Evolutionary conservation across 1,140 invertebrate genomes (phyloP).

Genomic region (Linepithema humile): DNA sequence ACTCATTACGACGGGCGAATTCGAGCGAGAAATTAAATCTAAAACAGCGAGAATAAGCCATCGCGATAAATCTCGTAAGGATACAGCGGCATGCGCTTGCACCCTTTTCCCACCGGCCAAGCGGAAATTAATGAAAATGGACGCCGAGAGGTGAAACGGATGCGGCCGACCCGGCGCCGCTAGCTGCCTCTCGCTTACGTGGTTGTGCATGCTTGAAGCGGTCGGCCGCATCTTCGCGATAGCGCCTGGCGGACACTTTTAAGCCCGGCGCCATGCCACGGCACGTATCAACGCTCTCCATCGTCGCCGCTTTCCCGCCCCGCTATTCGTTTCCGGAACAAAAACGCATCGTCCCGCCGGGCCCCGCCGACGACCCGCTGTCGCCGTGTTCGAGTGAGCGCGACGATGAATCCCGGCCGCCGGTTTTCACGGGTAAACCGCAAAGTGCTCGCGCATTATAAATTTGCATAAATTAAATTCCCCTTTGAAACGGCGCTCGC

Average conservation of each 20-base stretch:
- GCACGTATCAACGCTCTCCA: conserved; percentile 66
- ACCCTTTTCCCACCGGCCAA: conserved; percentile 15
- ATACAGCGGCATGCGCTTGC: neutral
- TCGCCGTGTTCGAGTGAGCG: neutral
- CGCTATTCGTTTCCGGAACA: neutral
- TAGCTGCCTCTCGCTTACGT: conserved; percentile 46
- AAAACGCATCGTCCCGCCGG: neutral
- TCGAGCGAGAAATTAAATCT: conserved; percentile 33
- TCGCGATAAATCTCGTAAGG: conserved; percentile 44
- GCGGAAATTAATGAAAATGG: conserved; percentile 62
- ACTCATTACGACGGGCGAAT: neutral
- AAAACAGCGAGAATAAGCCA: conserved; percentile 21
- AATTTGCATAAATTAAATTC: conserved; percentile 76
- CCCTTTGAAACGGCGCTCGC: conserved; percentile 28
- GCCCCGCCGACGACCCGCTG: no score
- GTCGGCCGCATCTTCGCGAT: conserved; percentile 46
- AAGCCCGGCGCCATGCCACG: conserved; percentile 49
- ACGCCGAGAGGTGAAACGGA: conserved; percentile 19
- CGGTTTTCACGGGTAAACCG: conserved; percentile 57
- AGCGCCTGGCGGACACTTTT: conserved; percentile 41
- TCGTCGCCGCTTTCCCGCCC: neutral
- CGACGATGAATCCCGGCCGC: conserved; percentile 22
- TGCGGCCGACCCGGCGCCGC: neutral
- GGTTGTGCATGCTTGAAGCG: conserved; percentile 52
- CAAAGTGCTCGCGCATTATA: conserved; percentile 68